Evolutionary conservation across 2,888 invertebrate genomes (phyloP), one percentile per base, ranked within the genome.

Genomic region (Pyralis farinalis): DNA sequence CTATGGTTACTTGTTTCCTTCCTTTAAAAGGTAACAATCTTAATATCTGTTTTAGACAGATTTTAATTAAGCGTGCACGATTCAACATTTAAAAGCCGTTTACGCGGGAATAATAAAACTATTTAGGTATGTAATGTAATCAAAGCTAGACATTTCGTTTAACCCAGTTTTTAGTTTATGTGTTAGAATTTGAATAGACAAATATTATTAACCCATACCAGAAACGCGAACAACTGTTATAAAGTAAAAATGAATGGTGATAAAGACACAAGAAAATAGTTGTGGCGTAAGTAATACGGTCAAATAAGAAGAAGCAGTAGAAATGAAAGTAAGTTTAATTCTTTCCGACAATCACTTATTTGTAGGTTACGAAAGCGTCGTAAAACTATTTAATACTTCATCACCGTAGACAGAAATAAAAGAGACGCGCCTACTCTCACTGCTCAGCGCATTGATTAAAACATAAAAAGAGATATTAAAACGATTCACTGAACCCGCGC

Each of bases 31-130:
- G 50, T 49, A 46, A 54, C 53, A 51, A 42, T 43, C 51, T 63
- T 50, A 51, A 56, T 49, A 51, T 49, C 49, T 36, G 49, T 54
- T 63, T 53, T 32, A 49, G 47, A 49, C 37, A 34, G 51, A 51
- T 61, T 61, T 63, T 56, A 62, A 60, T 63, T 63, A 58, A 58
- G 55, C 45, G 31, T 44, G 48, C 37, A 43, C 42, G 35, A 54
- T 47, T 40, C 35, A 42, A 45, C 37, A 38, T n/a, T 25, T 25
- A 25, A 7, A 2, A 16, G 4, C 16, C 2, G 16, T 16, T 16
- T 16, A 16, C 4, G 4, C 16, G 16, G 16, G 16, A 16, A 16
- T 16, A 16, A 16, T 16, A 16, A 16, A 16, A 3, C 4, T 3
- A 16, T 16, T 3, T 3, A 16, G 4, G 2, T 3, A 16, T 16